Base-by-base conservation (phyloP, 2,113 vertebrate species). In the Tursiops truncatus region DNA sequence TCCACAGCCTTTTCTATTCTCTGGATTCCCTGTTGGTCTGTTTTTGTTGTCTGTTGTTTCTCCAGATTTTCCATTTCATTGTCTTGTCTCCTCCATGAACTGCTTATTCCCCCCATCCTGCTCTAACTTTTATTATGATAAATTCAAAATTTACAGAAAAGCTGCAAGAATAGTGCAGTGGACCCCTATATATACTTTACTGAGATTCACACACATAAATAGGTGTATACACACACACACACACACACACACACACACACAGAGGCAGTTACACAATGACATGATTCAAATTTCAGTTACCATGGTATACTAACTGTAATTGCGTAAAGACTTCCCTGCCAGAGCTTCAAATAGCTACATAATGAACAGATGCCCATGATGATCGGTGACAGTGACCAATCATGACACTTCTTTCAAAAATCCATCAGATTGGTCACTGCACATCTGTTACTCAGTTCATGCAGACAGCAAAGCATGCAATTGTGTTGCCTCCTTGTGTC, bases 201-300 rank as follows among this genome's bases (percentile, higher is more conserved):
- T 18, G 68, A 92, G n/a, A 92, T 38, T 89, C 56, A 91, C 33
- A 84, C 8, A 92, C 20, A 89, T n/a, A 81, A 68, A 62, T 90
- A 68, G 10, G 18, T 76, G 50, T 28, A 62, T 6, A 65, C 25
- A 91, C 33, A 50, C 6, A 68, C 8, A 67, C 47, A 83, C 33
- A 36, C 36, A 44, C 44, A 44, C 44, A 12, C 38, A 38, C 38
- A 47, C 47, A 88, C 13, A 92, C 41, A 95, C 7, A 87, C 28
- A 96, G 31, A 88, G 11, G 31, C 26, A 89, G 15, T 65, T 68
- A 70, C 26, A 26, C 33, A 77, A 36, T 33, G 63, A 38, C 21
- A 71, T 41, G 65, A 92, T 91, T 95, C 62, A 73, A 86, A 87
- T 79, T 82, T 97, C 63, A 93, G 23, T 65, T 74, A 68, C 60